These are phyloP conservation scores for Drosophila tropicalis DNA, from an alignment of 1,140 invertebrate species.

Conservation along the genomic window DNA sequence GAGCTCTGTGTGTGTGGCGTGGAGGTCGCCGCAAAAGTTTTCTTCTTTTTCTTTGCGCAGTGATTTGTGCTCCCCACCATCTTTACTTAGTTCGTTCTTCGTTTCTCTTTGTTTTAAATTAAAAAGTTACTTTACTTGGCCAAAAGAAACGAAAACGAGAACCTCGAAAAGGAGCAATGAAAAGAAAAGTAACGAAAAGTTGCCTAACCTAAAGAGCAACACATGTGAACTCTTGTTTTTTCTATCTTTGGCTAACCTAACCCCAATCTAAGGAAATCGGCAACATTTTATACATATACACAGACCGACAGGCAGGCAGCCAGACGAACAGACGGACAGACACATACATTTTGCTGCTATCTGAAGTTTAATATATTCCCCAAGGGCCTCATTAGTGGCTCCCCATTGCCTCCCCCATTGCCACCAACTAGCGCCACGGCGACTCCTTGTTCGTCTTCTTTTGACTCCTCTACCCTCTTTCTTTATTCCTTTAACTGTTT, in stretches of 20 bases:
- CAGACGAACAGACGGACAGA: background rate
- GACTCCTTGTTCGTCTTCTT: conserved; percentile 13
- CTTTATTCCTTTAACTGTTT: background rate
- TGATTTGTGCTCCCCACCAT: background rate
- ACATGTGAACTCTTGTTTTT: conserved; percentile 30
- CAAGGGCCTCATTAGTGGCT: conserved; percentile 77
- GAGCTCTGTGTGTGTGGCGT: too few relatives aligned
- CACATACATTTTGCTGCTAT: conserved; percentile 17
- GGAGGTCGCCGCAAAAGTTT: conserved; percentile 28
- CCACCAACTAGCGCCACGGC: conserved; percentile 34
- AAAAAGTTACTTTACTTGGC: conserved; percentile 61
- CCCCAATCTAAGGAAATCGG: conserved; percentile 5
- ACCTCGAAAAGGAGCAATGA: background rate
- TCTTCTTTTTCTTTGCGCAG: conserved; percentile 16
- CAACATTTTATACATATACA: background rate
- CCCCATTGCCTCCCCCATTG: conserved; percentile 38
- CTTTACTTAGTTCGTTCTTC: conserved; percentile 1
- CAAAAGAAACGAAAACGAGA: conserved; percentile 15
- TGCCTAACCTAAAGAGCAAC: conserved; percentile 11
- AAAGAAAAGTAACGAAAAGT: conserved; percentile 24
- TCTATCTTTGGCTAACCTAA: conserved; percentile 3
- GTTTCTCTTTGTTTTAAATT: conserved; percentile 58
- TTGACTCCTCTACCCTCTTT: conserved; percentile 8
- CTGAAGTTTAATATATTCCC: conserved; percentile 76
- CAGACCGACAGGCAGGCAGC: background rate